These are phyloP conservation scores for Apodemia hepburni DNA, from an alignment of 2,888 invertebrate genomes.

Conservation along the genomic window DNA sequence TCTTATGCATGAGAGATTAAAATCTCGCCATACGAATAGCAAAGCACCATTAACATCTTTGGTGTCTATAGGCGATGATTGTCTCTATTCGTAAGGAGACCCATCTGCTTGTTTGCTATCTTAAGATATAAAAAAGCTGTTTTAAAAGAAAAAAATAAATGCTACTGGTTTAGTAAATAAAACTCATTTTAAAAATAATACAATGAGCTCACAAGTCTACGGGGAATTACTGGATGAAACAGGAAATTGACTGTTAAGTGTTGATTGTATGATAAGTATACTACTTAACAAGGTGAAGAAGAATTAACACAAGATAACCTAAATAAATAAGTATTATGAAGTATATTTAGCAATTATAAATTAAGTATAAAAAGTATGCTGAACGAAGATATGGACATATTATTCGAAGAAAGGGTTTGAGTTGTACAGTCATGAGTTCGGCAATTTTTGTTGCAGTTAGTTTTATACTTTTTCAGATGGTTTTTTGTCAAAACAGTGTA, in stretches of 20 bases:
- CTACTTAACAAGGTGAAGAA: background rate
- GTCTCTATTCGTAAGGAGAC: no score
- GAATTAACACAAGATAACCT: constrained; percentile 4
- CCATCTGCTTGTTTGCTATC: no score
- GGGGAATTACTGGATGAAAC: no score
- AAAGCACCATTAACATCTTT: no score
- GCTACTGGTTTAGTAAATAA: no score
- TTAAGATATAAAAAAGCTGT: no score
- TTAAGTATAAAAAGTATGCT: background rate
- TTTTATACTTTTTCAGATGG: background rate
- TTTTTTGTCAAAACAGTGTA: background rate
- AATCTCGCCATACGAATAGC: no score
- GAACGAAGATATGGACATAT: background rate
- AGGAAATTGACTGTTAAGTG: background rate
- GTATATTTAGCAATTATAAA: constrained; percentile 25
- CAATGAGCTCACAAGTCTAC: no score
- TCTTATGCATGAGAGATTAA: no score
- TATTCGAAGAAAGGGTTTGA: background rate
- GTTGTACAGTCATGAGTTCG: background rate
- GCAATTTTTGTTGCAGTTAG: background rate
- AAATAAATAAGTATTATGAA: constrained; percentile 9
- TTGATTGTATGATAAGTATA: background rate
- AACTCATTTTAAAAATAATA: no score
- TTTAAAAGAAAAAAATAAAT: no score
- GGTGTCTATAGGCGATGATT: no score